Evolutionary conservation across 2,888 invertebrate species (phyloP).

Genomic region (Leptinotarsa haldemani): DNA sequence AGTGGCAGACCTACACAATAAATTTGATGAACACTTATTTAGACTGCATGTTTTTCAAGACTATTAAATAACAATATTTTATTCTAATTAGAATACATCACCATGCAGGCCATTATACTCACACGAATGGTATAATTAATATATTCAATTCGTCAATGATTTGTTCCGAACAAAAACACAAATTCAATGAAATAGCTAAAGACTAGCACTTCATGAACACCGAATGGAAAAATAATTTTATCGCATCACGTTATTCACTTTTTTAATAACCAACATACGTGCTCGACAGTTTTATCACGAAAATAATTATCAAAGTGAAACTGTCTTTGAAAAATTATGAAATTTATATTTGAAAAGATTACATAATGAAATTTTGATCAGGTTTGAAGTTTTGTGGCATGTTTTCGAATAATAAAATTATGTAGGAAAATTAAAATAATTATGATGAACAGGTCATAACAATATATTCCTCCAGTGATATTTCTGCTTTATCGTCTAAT

Average conservation of each 20-base stretch:
- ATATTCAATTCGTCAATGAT: constrained; percentile 13
- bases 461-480: no score
- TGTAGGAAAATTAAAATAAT: no score
- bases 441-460: no score
- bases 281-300: constrained; percentile 12
- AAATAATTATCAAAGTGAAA: constrained; percentile 5
- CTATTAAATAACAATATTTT: constrained; percentile 15
- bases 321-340: not conserved
- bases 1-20: constrained; percentile 8
- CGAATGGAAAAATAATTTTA: constrained; percentile 8
- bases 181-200: not conserved
- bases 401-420: not conserved
- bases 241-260: not conserved
- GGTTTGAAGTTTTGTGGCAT: not conserved
- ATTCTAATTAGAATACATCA: constrained; percentile 5
- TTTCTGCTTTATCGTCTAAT: no score
- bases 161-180: not conserved
- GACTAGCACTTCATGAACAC: constrained; percentile 4
- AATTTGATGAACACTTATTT: not conserved
- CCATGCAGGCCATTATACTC: not conserved
- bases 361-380: not conserved
- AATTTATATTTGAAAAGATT: not conserved
- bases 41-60: constrained; percentile 1
- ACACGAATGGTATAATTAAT: constrained; percentile 8
- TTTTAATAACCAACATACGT: constrained; percentile 10